A percentile compares a stretch with the other conserved stretches of the same genome.
These are phyloP conservation scores for Epinephelus malabaricus DNA, from an alignment of 2,797 vertebrate species.

Conservation along the genomic window DNA sequence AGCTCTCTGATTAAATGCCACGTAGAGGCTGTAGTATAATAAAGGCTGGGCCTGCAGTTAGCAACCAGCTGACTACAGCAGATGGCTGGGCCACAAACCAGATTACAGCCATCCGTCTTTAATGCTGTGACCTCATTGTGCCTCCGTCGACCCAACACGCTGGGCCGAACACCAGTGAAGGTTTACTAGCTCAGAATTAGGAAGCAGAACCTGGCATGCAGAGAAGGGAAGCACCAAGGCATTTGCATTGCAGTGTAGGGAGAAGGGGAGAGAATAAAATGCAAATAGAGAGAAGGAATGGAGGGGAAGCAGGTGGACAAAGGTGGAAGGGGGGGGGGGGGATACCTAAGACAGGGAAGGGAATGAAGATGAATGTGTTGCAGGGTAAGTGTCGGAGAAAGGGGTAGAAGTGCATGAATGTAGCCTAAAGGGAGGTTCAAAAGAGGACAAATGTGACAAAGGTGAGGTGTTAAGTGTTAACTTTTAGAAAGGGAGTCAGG, in stretches of 20 bases:
- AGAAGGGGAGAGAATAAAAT: neutral
- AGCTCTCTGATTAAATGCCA: slow-evolving; percentile 76
- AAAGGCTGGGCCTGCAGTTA: slow-evolving; percentile 75
- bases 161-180: slow-evolving; percentile 40
- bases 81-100: slow-evolving; percentile 82
- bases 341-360: neutral
- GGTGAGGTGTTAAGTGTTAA: slow-evolving; percentile 6
- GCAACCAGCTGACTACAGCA: slow-evolving; percentile 85
- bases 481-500: neutral
- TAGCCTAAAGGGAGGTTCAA: slow-evolving; percentile 5
- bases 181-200: slow-evolving; percentile 70
- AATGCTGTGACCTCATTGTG: slow-evolving; percentile 83
- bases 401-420: slow-evolving; percentile 5
- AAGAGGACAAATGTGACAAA: slow-evolving; percentile 13
- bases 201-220: slow-evolving; percentile 38
- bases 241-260: slow-evolving; percentile 1
- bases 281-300: neutral
- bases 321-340: slow-evolving; percentile 21
- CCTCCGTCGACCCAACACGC: slow-evolving; percentile 49
- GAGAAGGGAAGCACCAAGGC: slow-evolving; percentile 4
- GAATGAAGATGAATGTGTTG: slow-evolving; percentile 5
- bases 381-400: slow-evolving; percentile 11
- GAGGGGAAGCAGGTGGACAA: slow-evolving; percentile 1
- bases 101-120: slow-evolving; percentile 87
- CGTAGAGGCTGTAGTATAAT: slow-evolving; percentile 64